A percentile compares a stretch with the other conserved stretches of the same genome.
Conservation (phyloP, 2,113 vertebrate species). For the Coreoperca whiteheadi region DNA sequence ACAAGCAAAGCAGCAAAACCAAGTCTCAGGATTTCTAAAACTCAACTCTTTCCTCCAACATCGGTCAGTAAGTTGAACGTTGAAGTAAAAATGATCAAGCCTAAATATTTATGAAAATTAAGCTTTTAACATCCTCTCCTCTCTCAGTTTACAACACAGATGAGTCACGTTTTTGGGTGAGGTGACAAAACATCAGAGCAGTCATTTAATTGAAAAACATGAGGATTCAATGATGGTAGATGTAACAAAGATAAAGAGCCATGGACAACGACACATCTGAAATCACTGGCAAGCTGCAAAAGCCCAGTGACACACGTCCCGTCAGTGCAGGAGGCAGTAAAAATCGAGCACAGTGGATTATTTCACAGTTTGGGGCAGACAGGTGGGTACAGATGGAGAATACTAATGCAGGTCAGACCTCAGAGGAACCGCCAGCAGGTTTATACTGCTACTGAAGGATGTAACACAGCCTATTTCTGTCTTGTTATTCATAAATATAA, state of each 20-base stretch:
- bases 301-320: background rate
- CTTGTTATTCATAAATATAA: background rate
- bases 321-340: constrained; percentile 1
- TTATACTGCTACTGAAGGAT: background rate
- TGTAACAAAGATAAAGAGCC: background rate
- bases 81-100: background rate
- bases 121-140: background rate
- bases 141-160: background rate
- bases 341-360: background rate
- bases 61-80: background rate
- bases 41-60: background rate
- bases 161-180: background rate
- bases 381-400: constrained; percentile 22
- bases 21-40: background rate
- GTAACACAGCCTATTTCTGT: background rate
- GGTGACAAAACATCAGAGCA: fast-evolving
- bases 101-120: background rate
- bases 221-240: fast-evolving
- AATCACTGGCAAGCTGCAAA: background rate
- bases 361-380: constrained; percentile 20
- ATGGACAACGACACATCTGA: background rate
- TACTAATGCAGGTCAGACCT: constrained; percentile 36
- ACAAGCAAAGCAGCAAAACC: background rate
- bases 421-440: background rate
- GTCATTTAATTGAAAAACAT: background rate